Conservation (phyloP, 1,140 invertebrate genomes). For the Camponotus vicinus region DNA sequence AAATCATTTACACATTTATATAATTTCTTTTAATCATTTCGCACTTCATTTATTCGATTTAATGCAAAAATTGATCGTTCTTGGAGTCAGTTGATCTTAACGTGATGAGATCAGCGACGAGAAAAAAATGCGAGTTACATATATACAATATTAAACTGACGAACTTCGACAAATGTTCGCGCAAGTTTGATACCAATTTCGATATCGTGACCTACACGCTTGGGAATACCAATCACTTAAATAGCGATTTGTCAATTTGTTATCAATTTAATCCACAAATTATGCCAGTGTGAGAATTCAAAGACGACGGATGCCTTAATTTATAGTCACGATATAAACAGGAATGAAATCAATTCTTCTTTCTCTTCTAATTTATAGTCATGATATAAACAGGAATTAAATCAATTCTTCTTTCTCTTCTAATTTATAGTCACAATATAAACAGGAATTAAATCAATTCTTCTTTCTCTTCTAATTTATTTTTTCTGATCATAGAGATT, state of each 20-base stretch:
- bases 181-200: slow-evolving; percentile 37
- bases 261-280: slow-evolving; percentile 28
- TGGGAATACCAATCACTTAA: slow-evolving; percentile 1
- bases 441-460: too few relatives aligned
- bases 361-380: background rate
- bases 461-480: too few relatives aligned
- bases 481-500: background rate
- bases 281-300: slow-evolving; percentile 14
- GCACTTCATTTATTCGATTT: background rate
- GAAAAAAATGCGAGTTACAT: slow-evolving; percentile 1
- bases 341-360: background rate
- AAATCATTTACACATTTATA: background rate
- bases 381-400: too few relatives aligned
- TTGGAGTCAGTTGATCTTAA: background rate
- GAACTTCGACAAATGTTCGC: slow-evolving; percentile 33
- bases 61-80: slow-evolving; percentile 5
- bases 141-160: background rate
- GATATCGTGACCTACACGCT: slow-evolving; percentile 31
- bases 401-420: too few relatives aligned
- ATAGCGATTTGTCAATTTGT: slow-evolving; percentile 12
- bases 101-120: slow-evolving; percentile 42
- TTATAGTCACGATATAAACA: background rate
- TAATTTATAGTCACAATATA: too few relatives aligned
- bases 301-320: background rate
- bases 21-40: background rate